Evolutionary conservation across 1,140 invertebrate genomes (phyloP).

Genomic region (Arion vulgaris): DNA sequence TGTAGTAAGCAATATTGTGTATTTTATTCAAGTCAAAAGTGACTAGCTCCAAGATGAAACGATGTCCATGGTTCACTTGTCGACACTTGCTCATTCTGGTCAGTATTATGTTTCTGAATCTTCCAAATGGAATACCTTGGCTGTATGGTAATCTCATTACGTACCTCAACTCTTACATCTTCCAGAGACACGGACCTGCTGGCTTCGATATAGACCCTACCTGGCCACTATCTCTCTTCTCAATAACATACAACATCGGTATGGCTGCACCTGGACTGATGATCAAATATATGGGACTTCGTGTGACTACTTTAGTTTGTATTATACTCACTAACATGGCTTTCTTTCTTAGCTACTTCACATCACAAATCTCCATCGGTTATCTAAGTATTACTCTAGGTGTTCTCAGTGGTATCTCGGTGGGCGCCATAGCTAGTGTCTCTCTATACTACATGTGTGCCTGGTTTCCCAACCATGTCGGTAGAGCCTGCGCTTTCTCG

Average conservation of each 20-base stretch:
- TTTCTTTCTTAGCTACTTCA: background rate
- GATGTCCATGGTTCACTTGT: background rate
- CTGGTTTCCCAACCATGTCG: background rate
- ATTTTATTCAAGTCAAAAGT: too few species aligned
- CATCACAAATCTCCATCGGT: background rate
- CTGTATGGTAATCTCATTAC: background rate
- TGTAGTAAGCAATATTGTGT: too few species aligned
- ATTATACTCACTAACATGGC: background rate
- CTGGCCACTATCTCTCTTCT: background rate
- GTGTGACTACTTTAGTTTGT: background rate
- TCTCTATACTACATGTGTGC: background rate
- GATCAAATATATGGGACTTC: background rate
- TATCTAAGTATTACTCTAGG: background rate
- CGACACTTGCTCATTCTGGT: background rate
- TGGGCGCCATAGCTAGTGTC: background rate
- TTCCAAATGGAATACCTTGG: slow-evolving; percentile 3
- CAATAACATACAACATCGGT: background rate
- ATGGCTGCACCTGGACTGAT: background rate
- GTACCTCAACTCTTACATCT: background rate
- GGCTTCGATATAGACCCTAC: background rate
- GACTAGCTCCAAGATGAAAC: background rate
- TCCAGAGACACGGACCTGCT: background rate
- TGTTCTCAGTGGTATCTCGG: background rate
- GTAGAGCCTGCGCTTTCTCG: background rate
- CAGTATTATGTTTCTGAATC: slow-evolving; percentile 1